Evolutionary conservation across 2,113 vertebrate genomes (phyloP).

Genomic region (Eidolon helvum): DNA sequence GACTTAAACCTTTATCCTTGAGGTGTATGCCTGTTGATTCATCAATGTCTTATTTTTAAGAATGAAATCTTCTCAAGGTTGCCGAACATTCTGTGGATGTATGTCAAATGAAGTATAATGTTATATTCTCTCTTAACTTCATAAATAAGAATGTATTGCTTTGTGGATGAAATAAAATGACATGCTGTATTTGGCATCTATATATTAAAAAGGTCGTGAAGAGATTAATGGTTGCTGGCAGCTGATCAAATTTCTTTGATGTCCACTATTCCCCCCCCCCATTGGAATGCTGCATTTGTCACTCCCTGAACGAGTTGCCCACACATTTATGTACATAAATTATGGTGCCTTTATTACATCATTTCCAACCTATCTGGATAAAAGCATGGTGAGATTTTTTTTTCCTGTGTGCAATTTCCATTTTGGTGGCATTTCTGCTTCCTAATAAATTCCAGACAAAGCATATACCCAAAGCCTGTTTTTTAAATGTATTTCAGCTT

Average conservation of each 20-base stretch:
- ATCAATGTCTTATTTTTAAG: slow-evolving; percentile 62
- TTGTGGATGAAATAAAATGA: slow-evolving; percentile 36
- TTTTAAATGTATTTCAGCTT: slow-evolving; percentile 63
- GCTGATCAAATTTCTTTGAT: slow-evolving; percentile 81
- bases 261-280: slow-evolving; percentile 66
- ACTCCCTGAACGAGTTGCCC: slow-evolving; percentile 66
- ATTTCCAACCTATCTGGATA: slow-evolving; percentile 79
- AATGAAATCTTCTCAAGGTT: slow-evolving; percentile 60
- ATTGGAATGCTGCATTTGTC: slow-evolving; percentile 79
- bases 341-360: slow-evolving; percentile 81
- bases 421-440: slow-evolving; percentile 83
- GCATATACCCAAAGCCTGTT: slow-evolving; percentile 74
- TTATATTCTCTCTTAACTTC: slow-evolving; percentile 57
- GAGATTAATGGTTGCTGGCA: slow-evolving; percentile 75
- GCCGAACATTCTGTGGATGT: not conserved
- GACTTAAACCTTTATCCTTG: slow-evolving; percentile 32
- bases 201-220: slow-evolving; percentile 47
- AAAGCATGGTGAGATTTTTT: slow-evolving; percentile 71
- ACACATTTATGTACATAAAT: slow-evolving; percentile 80
- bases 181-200: slow-evolving; percentile 49
- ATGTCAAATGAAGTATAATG: slow-evolving; percentile 32
- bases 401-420: slow-evolving; percentile 79
- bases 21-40: slow-evolving; percentile 36
- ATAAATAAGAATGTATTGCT: slow-evolving; percentile 49
- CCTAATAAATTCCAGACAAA: slow-evolving; percentile 84